Evolutionary conservation across 2,888 invertebrate species (phyloP).

Genomic region (Charanyca ferruginea): DNA sequence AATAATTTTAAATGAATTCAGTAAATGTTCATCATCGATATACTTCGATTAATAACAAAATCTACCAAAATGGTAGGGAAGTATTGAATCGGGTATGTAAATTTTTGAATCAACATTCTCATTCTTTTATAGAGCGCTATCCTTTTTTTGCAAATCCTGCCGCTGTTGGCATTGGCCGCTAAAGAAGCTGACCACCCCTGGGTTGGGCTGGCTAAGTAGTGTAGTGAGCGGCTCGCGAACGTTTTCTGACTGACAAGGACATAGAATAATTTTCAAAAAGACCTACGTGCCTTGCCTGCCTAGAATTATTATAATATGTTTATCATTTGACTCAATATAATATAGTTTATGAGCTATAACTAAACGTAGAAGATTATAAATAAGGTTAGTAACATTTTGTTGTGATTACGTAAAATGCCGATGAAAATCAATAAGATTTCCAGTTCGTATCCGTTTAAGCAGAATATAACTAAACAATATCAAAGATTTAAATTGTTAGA

Average conservation of each 20-base stretch:
- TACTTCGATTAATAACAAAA: too few relatives aligned
- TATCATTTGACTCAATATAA: background rate
- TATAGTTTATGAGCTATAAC: constrained; percentile 1
- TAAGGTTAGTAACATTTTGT: constrained; percentile 39
- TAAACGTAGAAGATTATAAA: background rate
- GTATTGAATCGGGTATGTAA: too few relatives aligned
- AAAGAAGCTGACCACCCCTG: too few relatives aligned
- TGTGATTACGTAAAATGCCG: constrained; percentile 57
- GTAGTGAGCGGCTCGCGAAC: background rate
- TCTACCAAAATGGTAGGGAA: too few relatives aligned
- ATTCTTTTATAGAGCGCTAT: too few relatives aligned
- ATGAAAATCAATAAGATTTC: constrained; percentile 10
- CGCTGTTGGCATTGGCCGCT: too few relatives aligned
- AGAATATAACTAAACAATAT: background rate
- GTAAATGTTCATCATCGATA: too few relatives aligned
- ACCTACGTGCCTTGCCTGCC: background rate
- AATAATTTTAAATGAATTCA: too few relatives aligned
- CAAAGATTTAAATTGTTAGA: background rate
- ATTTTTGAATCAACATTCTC: too few relatives aligned
- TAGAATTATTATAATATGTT: constrained; percentile 3
- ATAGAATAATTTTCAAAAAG: background rate
- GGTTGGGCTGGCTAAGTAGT: too few relatives aligned
- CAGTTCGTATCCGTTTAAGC: background rate
- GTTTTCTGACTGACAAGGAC: background rate
- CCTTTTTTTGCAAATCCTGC: too few relatives aligned